Conservation (phyloP, 2,113 vertebrate genomes). For the Peromyscus californicus region DNA sequence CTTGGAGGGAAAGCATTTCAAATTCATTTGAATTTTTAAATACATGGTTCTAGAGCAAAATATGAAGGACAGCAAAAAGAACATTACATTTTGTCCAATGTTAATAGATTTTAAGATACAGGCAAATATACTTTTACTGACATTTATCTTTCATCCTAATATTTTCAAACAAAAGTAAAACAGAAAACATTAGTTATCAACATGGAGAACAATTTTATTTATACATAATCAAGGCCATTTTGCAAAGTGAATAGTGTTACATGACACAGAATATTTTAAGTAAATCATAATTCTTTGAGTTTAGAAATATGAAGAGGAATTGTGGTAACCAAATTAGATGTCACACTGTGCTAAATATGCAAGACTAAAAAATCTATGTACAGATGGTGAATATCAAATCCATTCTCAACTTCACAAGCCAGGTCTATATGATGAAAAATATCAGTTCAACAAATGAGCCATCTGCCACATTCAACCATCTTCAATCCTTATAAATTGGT, state of each 20-base stretch:
- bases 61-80: background rate
- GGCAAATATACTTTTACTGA: background rate
- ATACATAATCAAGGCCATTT: background rate
- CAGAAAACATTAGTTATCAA: background rate
- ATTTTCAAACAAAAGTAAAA: constrained; percentile 38
- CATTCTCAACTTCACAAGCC: constrained; percentile 74
- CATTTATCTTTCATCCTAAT: background rate
- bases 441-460: constrained; percentile 69
- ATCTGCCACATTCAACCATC: constrained; percentile 66
- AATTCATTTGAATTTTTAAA: constrained; percentile 18
- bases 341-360: constrained; percentile 73
- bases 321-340: constrained; percentile 74
- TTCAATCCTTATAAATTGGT: constrained; percentile 63
- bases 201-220: background rate
- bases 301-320: constrained; percentile 72
- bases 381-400: constrained; percentile 80
- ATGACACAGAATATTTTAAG: constrained; percentile 54
- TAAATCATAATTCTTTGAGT: constrained; percentile 63
- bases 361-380: constrained; percentile 65
- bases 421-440: constrained; percentile 76
- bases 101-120: background rate
- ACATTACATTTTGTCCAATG: background rate
- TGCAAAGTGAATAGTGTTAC: background rate
- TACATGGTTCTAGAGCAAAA: background rate
- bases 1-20: background rate